phyloP scores from a whole-genome alignment of 2,113 vertebrate genomes.

The Dendrocopos noguchii region DNA sequence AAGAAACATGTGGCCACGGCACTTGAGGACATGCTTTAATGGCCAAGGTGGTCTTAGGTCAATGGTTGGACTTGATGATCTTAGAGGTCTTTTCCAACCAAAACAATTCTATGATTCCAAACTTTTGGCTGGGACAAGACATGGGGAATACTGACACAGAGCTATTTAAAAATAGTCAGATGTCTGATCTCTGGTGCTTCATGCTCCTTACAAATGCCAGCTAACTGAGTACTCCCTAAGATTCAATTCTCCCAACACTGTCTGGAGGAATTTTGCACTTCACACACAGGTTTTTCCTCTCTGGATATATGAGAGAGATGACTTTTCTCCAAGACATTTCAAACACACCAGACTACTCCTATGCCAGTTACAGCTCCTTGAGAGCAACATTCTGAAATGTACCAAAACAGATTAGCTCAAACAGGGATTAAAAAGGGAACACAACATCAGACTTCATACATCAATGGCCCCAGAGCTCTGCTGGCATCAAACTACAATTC shows the following conservation, averaged over 20 bases:
- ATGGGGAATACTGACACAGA: background rate
- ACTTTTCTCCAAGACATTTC: conserved; percentile 25
- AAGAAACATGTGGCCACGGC: no score
- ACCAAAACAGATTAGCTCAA: conserved; percentile 47
- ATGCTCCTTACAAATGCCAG: background rate
- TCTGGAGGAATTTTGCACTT: conserved; percentile 25
- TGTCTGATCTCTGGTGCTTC: background rate
- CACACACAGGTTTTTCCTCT: background rate
- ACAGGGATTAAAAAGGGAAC: conserved; percentile 8
- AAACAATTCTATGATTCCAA: background rate
- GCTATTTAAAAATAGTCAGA: background rate
- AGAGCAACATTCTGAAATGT: conserved; percentile 39
- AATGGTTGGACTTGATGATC: no score
- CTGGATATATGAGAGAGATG: background rate
- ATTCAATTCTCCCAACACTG: conserved; percentile 18
- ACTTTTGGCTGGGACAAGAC: background rate
- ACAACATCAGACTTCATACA: conserved; percentile 10
- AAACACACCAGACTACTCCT: conserved; percentile 6
- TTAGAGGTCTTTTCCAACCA: no score
- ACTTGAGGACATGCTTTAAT: no score
- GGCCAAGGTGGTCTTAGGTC: no score
- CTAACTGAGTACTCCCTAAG: conserved; percentile 25
- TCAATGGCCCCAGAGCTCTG: background rate
- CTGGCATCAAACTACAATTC: conserved; percentile 40
- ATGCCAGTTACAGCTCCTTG: background rate